A percentile compares a stretch with the other conserved stretches of the same genome.
Evolutionary conservation across 2,888 invertebrate species (phyloP).

Genomic region (Hypolimnas misippus): DNA sequence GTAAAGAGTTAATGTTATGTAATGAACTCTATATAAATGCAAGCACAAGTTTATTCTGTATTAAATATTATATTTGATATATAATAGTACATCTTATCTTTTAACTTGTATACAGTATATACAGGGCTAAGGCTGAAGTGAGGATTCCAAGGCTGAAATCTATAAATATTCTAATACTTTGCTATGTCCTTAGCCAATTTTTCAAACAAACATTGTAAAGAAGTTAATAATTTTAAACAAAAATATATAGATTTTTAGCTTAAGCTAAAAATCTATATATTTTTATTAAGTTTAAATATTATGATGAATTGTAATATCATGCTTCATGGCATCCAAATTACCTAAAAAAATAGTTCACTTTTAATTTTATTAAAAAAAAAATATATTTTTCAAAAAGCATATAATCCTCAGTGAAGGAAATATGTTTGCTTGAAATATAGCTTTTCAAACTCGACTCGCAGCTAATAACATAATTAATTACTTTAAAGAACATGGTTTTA

Average conservation of each 20-base stretch:
- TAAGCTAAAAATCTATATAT: too few species aligned
- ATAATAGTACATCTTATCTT: slow-evolving; percentile 47
- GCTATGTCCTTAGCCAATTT: slow-evolving; percentile 6
- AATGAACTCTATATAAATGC: slow-evolving; percentile 35
- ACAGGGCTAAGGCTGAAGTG: slow-evolving; percentile 23
- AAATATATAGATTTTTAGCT: too few species aligned
- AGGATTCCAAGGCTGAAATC: slow-evolving; percentile 31
- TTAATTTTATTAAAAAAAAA: not conserved
- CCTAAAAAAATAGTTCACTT: not conserved
- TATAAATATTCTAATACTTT: slow-evolving; percentile 9
- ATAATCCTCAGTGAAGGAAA: slow-evolving; percentile 4
- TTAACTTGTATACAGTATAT: not conserved
- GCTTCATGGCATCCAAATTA: not conserved
- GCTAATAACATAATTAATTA: not conserved
- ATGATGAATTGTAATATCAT: not conserved
- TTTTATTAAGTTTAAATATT: not conserved
- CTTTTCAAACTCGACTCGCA: not conserved
- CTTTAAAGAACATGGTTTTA: slow-evolving; percentile 2
- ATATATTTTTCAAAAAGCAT: too few species aligned
- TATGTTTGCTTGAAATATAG: not conserved
- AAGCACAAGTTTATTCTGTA: slow-evolving; percentile 38
- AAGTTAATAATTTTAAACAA: slow-evolving; percentile 2
- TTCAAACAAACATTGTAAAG: slow-evolving; percentile 4
- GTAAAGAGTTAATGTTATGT: slow-evolving; percentile 36
- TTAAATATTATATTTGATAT: slow-evolving; percentile 36